Evolutionary conservation across 2,888 invertebrate species (phyloP).

Genomic region (Argyresthia goedartella): DNA sequence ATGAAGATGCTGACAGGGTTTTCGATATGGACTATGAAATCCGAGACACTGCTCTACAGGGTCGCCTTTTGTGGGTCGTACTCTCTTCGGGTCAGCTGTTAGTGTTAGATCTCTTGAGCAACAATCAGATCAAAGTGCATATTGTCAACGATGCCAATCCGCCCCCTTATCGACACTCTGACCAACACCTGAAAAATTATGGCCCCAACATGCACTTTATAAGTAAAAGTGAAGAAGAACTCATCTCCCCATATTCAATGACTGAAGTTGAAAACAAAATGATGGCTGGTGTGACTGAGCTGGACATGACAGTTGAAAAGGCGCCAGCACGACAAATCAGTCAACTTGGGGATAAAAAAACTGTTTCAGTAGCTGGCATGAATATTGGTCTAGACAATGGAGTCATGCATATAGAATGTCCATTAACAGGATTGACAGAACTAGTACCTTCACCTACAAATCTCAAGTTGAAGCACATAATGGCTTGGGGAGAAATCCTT

Average conservation of each 20-base stretch:
- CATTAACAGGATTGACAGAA: conserved; percentile 34
- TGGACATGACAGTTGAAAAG: conserved; percentile 30
- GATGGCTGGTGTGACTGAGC: conserved; percentile 19
- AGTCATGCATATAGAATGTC: conserved; percentile 29
- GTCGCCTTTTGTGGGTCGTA: conserved; percentile 39
- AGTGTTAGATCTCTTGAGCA: conserved; percentile 28
- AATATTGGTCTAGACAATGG: conserved; percentile 24
- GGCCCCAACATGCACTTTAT: conserved; percentile 27
- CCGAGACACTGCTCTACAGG: conserved; percentile 26
- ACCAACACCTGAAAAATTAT: conserved; percentile 25
- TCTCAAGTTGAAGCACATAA: conserved; percentile 20
- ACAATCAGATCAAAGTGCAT: conserved; percentile 23
- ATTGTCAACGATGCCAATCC: conserved; percentile 26
- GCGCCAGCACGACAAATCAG: conserved; percentile 8
- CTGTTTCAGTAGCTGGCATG: conserved; percentile 25
- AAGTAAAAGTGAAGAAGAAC: conserved; percentile 46
- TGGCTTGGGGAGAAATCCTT: conserved; percentile 34
- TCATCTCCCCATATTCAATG: conserved; percentile 21
- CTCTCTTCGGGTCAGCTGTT: conserved; percentile 35
- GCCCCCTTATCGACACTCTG: too few relatives aligned
- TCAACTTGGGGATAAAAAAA: conserved; percentile 9
- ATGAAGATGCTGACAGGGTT: conserved; percentile 13
- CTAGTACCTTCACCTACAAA: conserved; percentile 16
- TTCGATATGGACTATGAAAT: conserved; percentile 31
- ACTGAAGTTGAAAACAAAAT: conserved; percentile 28